phyloP scores from a whole-genome alignment of 1,140 invertebrate genomes.

The Choristoneura fumiferana region DNA sequence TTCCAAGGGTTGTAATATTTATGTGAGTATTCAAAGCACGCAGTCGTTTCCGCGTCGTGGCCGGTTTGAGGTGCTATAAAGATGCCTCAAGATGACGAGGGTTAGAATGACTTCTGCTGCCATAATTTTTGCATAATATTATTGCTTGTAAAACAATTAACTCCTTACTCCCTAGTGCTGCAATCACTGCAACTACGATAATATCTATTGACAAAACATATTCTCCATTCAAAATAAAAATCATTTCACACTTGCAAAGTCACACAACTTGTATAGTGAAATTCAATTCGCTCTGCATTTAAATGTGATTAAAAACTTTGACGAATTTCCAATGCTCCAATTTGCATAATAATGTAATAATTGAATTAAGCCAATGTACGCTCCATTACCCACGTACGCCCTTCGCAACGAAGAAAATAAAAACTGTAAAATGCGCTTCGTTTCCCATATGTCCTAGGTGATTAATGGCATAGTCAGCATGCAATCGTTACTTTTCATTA shows the following conservation, averaged over 20 bases:
- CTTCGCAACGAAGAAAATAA: constrained; percentile 19
- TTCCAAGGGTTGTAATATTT: too few species aligned
- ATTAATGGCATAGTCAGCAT: constrained; percentile 70
- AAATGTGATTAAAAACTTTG: constrained; percentile 18
- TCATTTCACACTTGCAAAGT: constrained; percentile 2
- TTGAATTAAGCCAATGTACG: constrained; percentile 17
- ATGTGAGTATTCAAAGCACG: too few species aligned
- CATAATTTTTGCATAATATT: not conserved
- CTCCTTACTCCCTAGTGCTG: not conserved
- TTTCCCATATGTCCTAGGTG: constrained; percentile 34
- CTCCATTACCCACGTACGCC: constrained; percentile 5
- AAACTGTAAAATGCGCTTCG: constrained; percentile 18
- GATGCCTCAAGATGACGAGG: not conserved
- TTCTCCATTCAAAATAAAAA: too few species aligned
- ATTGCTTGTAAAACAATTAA: not conserved
- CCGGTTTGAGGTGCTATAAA: too few species aligned
- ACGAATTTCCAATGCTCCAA: constrained; percentile 12
- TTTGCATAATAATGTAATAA: constrained; percentile 19
- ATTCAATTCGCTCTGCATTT: constrained; percentile 9
- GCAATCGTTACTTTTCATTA: constrained; percentile 78
- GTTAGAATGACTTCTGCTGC: not conserved
- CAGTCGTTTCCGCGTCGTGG: too few species aligned
- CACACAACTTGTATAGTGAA: not conserved
- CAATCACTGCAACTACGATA: not conserved
- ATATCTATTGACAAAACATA: not conserved